Conservation (phyloP, 2,797 vertebrate species). For the Cichlasoma orientale region DNA sequence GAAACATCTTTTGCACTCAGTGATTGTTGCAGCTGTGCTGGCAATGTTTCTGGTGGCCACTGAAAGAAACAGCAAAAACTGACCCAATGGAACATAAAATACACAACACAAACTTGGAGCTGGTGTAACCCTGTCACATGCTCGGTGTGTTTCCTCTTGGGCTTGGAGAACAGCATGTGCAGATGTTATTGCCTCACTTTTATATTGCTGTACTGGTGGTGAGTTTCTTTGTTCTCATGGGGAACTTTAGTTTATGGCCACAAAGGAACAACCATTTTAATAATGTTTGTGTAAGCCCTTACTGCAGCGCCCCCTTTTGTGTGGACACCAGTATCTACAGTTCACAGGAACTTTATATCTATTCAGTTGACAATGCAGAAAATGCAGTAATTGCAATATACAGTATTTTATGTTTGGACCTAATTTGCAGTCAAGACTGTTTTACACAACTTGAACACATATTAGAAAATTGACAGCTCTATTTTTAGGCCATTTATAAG, state of each 20-base stretch:
- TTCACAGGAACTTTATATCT: too few species aligned
- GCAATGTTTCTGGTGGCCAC: neutral
- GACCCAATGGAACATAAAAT: neutral
- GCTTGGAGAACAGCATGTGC: neutral
- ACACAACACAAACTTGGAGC: neutral
- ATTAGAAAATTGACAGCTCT: neutral
- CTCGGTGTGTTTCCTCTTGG: neutral
- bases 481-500: too few species aligned
- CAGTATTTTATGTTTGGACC: too few species aligned
- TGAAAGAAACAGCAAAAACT: neutral
- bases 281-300: neutral
- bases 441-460: neutral
- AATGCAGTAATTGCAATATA: too few species aligned
- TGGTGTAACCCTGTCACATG: neutral
- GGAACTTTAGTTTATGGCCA: neutral
- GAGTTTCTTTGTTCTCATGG: neutral
- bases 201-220: neutral
- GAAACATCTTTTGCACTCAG: constrained; percentile 6
- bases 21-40: constrained; percentile 31
- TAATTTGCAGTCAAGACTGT: neutral
- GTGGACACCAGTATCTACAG: neutral
- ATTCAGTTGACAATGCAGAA: too few species aligned
- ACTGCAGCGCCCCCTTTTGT: neutral
- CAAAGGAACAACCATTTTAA: neutral
- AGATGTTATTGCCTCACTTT: neutral